Evolutionary conservation across 1,140 invertebrate species (phyloP), one percentile per base, ranked within the genome.

Genomic region (Dinothrombium tinctorium): DNA sequence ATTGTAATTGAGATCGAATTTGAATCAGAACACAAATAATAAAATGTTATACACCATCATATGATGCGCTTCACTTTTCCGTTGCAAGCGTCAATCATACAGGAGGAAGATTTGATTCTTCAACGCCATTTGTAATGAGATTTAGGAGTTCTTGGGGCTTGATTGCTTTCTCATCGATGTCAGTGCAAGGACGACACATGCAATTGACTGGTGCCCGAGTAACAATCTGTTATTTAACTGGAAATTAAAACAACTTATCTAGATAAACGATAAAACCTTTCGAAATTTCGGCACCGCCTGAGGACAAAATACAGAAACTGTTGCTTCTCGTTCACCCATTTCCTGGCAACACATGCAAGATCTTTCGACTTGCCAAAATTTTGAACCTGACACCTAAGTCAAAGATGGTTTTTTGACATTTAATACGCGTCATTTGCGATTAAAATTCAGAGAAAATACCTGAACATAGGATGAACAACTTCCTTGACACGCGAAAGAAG

Each of bases 331-430:
- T 59, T 87, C 81, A 2, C 83, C 82, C 49, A 79, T 82, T 58
- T 87, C 81, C 59, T 86, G 81, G 59, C 82, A 89, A 54, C 82
- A 89, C 72, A 84, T 86, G 51, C 82, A 84, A 8, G 79, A 84
- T 31, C 83, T 63, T 57, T 89, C 83, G 71, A 83, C 86, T 67
- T 87, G 81, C 83, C 83, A 89, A 54, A 87, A 80, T 65, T 87
- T 87, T 46, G 78, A 86, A 9, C 80, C 80, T n/a, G 81, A 86
- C 5, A 87, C 80, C 81, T 86, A 15, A 4, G 20, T 26, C 14
- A 7, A 14, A 25, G 15, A 33, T n/a, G n/a, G n/a, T n/a, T n/a
- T n/a, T n/a, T n/a, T n/a, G n/a, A n/a, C n/a, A n/a, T n/a, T n/a
- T n/a, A 33, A 14, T 14, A 15, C 20, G 8, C 17, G 17, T 2